phyloP scores from a whole-genome alignment of 30 jellyfish, hydroid and myxozoan species.

The Catostylus mosaicus region DNA sequence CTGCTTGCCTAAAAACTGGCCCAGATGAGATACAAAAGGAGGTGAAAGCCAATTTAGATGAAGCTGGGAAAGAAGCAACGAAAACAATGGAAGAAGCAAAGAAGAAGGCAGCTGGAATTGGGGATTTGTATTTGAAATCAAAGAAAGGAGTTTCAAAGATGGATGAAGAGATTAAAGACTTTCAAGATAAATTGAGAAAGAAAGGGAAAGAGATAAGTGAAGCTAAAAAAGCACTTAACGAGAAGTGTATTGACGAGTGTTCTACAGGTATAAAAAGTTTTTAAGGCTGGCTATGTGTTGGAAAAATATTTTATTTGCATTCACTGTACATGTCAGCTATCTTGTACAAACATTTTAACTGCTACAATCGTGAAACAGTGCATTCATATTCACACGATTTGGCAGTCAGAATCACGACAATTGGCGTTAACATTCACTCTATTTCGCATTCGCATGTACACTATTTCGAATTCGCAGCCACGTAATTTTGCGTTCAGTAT shows the following conservation, averaged over 20 bases:
- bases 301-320: too few relatives aligned
- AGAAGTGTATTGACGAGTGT: slow-evolving; percentile 64
- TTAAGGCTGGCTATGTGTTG: too few relatives aligned
- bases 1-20: slow-evolving; percentile 70
- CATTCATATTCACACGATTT: too few relatives aligned
- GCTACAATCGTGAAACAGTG: too few relatives aligned
- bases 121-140: slow-evolving; percentile 48
- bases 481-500: too few relatives aligned
- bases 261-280: slow-evolving; percentile 74
- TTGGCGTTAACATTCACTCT: too few relatives aligned
- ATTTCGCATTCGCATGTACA: too few relatives aligned
- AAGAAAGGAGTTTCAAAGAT: slow-evolving; percentile 60
- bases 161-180: slow-evolving; percentile 55
- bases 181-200: slow-evolving; percentile 49
- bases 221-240: slow-evolving; percentile 50
- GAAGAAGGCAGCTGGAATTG: slow-evolving; percentile 47
- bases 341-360: too few relatives aligned
- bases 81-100: slow-evolving; percentile 47
- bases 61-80: slow-evolving; percentile 58
- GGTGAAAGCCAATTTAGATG: slow-evolving; percentile 31
- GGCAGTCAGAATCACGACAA: too few relatives aligned
- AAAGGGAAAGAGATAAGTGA: slow-evolving; percentile 46
- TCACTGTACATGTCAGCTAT: too few relatives aligned
- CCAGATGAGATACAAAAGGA: slow-evolving; percentile 50
- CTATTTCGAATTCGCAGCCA: too few relatives aligned